Conservation (phyloP, 2,113 vertebrate species). For the Sigmodon hispidus region DNA sequence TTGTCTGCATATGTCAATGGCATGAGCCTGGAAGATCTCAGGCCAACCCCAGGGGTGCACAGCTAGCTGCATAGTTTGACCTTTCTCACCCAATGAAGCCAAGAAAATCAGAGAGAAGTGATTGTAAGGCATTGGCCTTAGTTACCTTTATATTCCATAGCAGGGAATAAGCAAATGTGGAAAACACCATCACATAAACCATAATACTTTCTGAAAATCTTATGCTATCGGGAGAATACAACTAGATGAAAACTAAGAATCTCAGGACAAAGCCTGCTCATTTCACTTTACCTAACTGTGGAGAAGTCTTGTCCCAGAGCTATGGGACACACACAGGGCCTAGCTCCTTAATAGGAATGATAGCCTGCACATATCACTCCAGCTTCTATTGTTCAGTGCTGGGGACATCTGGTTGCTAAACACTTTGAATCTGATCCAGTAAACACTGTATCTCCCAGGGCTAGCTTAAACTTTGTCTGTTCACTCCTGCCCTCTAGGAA, state of each 20-base stretch:
- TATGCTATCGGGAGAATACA: background rate
- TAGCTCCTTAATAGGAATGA: background rate
- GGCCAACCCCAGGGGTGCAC: background rate
- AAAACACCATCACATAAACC: background rate
- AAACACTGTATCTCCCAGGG: background rate
- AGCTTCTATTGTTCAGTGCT: background rate
- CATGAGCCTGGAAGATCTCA: background rate
- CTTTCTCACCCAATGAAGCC: background rate
- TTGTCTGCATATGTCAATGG: background rate
- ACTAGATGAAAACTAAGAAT: background rate
- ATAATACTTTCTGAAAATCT: background rate
- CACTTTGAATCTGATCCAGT: background rate
- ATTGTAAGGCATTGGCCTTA: too few species aligned
- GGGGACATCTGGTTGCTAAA: accelerated
- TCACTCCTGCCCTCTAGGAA: background rate
- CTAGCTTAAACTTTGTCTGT: background rate
- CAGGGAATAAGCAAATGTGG: background rate
- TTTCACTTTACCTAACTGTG: background rate
- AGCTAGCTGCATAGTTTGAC: background rate
- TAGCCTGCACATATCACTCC: background rate
- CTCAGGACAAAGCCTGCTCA: background rate
- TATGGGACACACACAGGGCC: background rate
- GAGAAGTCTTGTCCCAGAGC: background rate
- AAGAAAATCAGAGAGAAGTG: background rate
- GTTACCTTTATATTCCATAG: background rate